phyloP scores from a whole-genome alignment of 2,113 vertebrate species.

The Microtus pennsylvanicus region DNA sequence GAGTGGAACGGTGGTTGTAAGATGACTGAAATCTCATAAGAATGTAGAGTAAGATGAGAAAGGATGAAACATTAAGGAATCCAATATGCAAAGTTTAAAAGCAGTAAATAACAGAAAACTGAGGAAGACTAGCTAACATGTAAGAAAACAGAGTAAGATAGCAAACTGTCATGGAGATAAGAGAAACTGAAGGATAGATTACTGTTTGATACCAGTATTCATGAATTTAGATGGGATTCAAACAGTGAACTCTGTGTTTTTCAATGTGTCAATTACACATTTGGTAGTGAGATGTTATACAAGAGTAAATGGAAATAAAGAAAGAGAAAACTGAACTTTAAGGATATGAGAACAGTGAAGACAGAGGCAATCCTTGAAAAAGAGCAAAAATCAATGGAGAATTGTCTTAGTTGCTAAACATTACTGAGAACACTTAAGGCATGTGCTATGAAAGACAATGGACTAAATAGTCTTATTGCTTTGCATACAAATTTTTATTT shows the following conservation, averaged over 20 bases:
- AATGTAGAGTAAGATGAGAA: not conserved
- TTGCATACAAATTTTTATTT: not conserved
- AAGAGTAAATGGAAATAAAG: not conserved
- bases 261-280: not conserved
- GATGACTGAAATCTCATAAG: not conserved
- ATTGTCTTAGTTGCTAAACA: not conserved
- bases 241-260: not conserved
- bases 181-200: not conserved
- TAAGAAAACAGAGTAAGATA: not conserved
- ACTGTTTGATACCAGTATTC: not conserved
- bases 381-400: not conserved
- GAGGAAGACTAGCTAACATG: not conserved
- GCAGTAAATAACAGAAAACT: not conserved
- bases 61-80: not conserved
- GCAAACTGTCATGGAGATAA: not conserved
- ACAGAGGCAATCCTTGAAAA: not conserved
- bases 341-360: not conserved
- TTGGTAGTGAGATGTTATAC: not conserved
- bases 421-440: not conserved
- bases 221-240: not conserved
- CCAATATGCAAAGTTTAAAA: not conserved
- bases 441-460: not conserved
- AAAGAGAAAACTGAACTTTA: not conserved
- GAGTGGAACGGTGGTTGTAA: not conserved
- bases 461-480: not conserved